Evolutionary conservation across 2,113 vertebrate genomes (phyloP), one percentile per base, ranked within the genome.

Genomic region (Phycodurus eques): DNA sequence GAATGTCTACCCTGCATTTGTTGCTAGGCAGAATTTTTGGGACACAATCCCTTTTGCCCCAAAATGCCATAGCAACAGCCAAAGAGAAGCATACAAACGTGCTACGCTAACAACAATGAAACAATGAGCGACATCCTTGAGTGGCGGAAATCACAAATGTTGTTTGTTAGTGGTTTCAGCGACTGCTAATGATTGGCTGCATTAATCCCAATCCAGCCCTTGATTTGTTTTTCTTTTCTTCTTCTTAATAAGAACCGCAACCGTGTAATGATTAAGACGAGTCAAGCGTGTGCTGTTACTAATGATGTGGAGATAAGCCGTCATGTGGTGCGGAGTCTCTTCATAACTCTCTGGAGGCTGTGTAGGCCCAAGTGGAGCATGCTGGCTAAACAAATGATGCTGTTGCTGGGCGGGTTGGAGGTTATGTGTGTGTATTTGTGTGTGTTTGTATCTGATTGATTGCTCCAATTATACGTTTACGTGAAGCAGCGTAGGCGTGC

Each of bases 231-330:
- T 56, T 56, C 8, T 22, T 20, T 79, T 61, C 17, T 49, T 14
- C 15, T 17, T 89, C 91, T 90, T 88, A 90, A 88, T 90, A 83
- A 72, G 80, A 91, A 89, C 85, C 76, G 83, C 73, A 81, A 76
- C 5, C 0, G 68, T 74, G 74, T 87, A 88, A 92, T 90, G 89
- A 91, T 90, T 91, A 88, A 81, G 68, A 72, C 81, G 85, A 82
- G 69, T 85, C 88, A 79, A 71, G 79, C 84, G 44, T 92, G 89
- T 89, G 73, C 86, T 71, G 70, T 80, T 85, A 82, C 83, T 91
- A 88, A 90, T 89, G 84, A 78, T 89, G 85, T 92, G 82, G 85
- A 91, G 85, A 90, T 89, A 88, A 86, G 89, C 72, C 77, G 75
- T 91, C 88, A 93, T 85, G 88, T 85, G 86, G 74, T 89, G 89